Conservation (phyloP, 2,888 invertebrate genomes). For the Abscondita cerata region DNA sequence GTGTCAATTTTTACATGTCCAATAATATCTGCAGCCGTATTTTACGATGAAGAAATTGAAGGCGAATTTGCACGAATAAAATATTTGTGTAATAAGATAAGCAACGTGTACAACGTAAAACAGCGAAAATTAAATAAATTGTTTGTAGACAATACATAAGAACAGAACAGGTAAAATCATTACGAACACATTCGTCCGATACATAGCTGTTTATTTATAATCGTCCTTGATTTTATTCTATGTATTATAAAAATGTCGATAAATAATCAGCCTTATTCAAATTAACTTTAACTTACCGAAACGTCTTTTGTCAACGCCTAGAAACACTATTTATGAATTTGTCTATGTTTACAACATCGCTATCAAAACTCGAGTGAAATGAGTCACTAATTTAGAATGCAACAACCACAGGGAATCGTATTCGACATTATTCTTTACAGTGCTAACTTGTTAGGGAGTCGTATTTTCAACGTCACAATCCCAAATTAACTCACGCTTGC, state of each 20-base stretch:
- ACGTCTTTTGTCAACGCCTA: not conserved
- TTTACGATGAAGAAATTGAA: slow-evolving; percentile 44
- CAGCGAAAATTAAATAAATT: not conserved
- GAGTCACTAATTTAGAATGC: slow-evolving; percentile 48
- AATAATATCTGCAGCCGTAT: slow-evolving; percentile 44
- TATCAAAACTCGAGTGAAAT: slow-evolving; percentile 47
- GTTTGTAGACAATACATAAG: slow-evolving; percentile 17
- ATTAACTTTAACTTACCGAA: slow-evolving; percentile 3
- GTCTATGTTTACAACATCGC: slow-evolving; percentile 31
- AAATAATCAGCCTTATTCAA: not conserved
- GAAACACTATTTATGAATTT: not conserved
- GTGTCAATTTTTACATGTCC: slow-evolving; percentile 48
- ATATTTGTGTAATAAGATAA: not conserved
- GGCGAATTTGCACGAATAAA: slow-evolving; percentile 39
- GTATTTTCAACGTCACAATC: slow-evolving; percentile 32
- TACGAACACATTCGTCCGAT: slow-evolving; percentile 27
- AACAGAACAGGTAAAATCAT: slow-evolving; percentile 30
- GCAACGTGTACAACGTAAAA: not conserved
- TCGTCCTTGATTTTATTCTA: slow-evolving; percentile 35
- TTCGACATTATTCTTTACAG: slow-evolving; percentile 28
- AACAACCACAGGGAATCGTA: slow-evolving; percentile 40
- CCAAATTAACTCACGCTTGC: slow-evolving; percentile 27
- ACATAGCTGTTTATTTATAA: slow-evolving; percentile 31
- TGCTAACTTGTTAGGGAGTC: slow-evolving; percentile 31
- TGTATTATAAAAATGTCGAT: slow-evolving; percentile 24